Conservation (phyloP, 1,140 invertebrate genomes). For the Colletes gigas region DNA sequence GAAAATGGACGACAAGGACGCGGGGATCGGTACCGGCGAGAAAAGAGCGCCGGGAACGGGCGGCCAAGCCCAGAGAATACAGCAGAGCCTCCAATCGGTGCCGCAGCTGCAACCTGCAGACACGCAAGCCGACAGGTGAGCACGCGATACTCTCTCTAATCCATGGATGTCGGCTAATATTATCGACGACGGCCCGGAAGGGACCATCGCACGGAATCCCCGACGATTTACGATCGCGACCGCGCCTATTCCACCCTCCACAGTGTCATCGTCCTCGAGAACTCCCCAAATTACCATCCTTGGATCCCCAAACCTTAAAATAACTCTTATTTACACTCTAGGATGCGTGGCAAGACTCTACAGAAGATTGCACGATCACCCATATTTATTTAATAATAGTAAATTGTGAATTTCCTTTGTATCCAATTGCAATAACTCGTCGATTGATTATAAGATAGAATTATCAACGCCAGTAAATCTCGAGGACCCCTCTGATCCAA, state of each 20-base stretch:
- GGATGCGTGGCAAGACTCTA: too few species aligned
- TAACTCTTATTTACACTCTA: too few species aligned
- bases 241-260: not conserved
- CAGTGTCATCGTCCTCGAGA: too few species aligned
- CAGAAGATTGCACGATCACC: too few species aligned
- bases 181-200: not conserved
- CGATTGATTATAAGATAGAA: too few species aligned
- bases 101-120: constrained; percentile 38
- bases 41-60: not conserved
- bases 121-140: constrained; percentile 59
- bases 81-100: constrained; percentile 40
- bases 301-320: too few species aligned
- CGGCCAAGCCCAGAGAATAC: constrained; percentile 39
- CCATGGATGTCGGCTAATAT: not conserved
- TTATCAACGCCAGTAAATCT: too few species aligned
- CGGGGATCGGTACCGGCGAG: not conserved
- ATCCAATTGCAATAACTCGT: too few species aligned
- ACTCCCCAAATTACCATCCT: too few species aligned
- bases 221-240: constrained; percentile 14
- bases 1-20: not conserved
- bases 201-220: not conserved
- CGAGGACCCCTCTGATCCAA: too few species aligned
- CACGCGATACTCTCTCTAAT: constrained; percentile 22
- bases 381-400: too few species aligned
- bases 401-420: too few species aligned